These are phyloP conservation scores for Naso thynnoides DNA, from an alignment of 2,797 vertebrate species.

Conservation along the genomic window DNA sequence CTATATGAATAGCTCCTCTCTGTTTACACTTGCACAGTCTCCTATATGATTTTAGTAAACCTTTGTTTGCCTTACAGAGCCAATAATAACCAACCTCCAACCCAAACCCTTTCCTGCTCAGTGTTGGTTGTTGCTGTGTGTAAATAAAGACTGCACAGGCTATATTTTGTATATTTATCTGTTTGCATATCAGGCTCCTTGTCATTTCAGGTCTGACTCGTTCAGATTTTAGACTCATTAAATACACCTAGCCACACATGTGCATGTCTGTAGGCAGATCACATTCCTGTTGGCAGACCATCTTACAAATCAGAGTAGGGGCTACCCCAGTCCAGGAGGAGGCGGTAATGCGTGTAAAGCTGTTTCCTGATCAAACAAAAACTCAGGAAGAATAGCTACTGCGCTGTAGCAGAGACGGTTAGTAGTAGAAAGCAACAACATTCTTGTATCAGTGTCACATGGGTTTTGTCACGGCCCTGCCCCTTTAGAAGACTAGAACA, in stretches of 20 bases:
- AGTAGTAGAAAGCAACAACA: no score
- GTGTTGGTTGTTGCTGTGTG: no score
- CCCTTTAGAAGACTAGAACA: no score
- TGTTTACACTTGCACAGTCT: constrained; percentile 27
- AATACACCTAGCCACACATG: not conserved
- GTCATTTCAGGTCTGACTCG: not conserved
- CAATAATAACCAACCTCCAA: not conserved
- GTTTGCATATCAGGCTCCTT: not conserved
- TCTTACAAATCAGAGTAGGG: not conserved
- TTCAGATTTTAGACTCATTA: not conserved
- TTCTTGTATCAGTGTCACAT: no score
- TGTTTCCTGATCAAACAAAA: not conserved
- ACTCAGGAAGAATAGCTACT: not conserved
- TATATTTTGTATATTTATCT: not conserved
- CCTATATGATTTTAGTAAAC: constrained; percentile 20
- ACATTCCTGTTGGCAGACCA: not conserved
- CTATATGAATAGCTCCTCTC: constrained; percentile 14
- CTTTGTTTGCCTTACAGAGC: constrained; percentile 24
- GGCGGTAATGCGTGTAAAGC: not conserved
- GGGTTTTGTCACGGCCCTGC: no score
- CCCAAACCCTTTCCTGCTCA: no score
- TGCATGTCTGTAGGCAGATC: not conserved
- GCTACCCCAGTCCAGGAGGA: not conserved
- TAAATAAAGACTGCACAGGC: not conserved
- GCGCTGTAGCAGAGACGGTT: no score